Percentiles rank a stretch among this genome's conserved stretches.
phyloP scores from a whole-genome alignment of 2,888 invertebrate genomes.

The Microchrysa polita region DNA sequence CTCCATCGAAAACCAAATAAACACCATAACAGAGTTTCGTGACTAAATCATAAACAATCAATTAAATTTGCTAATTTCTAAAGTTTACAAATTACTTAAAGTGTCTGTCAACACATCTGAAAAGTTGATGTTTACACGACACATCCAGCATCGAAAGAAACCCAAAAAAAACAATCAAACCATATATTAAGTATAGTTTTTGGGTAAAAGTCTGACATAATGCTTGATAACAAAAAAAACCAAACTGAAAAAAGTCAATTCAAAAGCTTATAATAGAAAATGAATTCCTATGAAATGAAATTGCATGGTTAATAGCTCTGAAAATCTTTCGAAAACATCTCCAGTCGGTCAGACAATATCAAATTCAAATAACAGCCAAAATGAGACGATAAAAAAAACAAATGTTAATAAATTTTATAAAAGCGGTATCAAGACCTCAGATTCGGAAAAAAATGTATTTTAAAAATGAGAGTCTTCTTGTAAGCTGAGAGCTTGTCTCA shows the following conservation, averaged over 20 bases:
- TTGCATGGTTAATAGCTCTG: not conserved
- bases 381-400: not conserved
- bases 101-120: too few species aligned
- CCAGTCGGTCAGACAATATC: conserved; percentile 5
- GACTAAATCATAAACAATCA: too few species aligned
- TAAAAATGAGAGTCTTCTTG: not conserved
- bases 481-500: not conserved
- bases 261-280: not conserved
- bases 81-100: too few species aligned
- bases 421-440: not conserved
- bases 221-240: conserved; percentile 6
- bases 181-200: too few species aligned
- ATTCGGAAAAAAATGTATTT: not conserved
- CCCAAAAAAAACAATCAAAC: conserved; percentile 9
- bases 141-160: too few species aligned
- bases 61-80: too few species aligned
- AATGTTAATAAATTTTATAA: not conserved
- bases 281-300: conserved; percentile 23
- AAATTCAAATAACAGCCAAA: not conserved
- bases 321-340: conserved; percentile 27
- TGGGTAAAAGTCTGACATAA: conserved; percentile 28
- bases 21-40: too few species aligned
- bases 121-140: too few species aligned
- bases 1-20: too few species aligned
- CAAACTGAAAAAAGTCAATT: not conserved